phyloP scores from a whole-genome alignment of 2,888 invertebrate species.

The Lasioglossum villosulum region DNA sequence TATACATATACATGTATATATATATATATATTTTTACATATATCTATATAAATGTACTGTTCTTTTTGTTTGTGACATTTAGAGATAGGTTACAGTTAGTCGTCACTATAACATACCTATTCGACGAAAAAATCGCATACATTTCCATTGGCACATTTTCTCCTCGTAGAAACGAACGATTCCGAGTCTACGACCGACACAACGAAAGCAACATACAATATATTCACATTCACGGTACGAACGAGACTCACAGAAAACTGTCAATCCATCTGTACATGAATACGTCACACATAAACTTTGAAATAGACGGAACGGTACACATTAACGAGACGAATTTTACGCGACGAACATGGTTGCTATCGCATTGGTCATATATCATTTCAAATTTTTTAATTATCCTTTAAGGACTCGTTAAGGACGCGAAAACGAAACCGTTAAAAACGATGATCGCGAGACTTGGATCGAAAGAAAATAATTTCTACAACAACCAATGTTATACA shows the following conservation, averaged over 20 bases:
- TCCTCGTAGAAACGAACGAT: constrained; percentile 40
- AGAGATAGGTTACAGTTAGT: constrained; percentile 60
- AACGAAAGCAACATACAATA: constrained; percentile 58
- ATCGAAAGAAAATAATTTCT: background rate
- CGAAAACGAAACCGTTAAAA: constrained; percentile 20
- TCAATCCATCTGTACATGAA: constrained; percentile 51
- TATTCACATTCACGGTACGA: constrained; percentile 43
- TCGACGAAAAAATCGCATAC: constrained; percentile 51
- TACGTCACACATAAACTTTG: constrained; percentile 69
- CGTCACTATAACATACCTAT: constrained; percentile 31
- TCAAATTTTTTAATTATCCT: background rate
- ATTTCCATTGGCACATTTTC: constrained; percentile 68
- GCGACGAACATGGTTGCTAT: constrained; percentile 46
- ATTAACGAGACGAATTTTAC: constrained; percentile 64
- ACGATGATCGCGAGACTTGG: constrained; percentile 59
- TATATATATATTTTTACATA: constrained; percentile 48
- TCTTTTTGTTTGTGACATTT: constrained; percentile 47
- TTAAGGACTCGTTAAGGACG: constrained; percentile 13
- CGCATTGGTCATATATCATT: constrained; percentile 22
- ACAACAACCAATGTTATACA: background rate
- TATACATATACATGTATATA: background rate
- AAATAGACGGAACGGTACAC: constrained; percentile 67
- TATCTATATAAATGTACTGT: constrained; percentile 48
- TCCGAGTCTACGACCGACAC: constrained; percentile 50
- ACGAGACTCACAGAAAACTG: constrained; percentile 30